These are phyloP conservation scores for Artemia franciscana DNA, from an alignment of 1,140 invertebrate species.

Conservation along the genomic window DNA sequence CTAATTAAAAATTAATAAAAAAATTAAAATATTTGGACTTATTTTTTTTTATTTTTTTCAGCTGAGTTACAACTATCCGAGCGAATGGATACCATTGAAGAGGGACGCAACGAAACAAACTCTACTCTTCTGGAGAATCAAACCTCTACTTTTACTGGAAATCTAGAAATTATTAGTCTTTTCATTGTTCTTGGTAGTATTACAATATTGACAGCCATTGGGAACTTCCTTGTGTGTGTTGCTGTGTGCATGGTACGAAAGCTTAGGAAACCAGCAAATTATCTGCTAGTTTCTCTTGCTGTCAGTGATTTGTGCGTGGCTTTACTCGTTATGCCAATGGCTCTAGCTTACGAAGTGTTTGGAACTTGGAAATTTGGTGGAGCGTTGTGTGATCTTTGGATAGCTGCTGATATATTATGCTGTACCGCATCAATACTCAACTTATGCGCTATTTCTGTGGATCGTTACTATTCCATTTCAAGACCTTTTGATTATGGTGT, in stretches of 20 bases:
- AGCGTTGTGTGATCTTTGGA: slow-evolving; percentile 45
- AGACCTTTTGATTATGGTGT: slow-evolving; percentile 71
- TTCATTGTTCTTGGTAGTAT: slow-evolving; percentile 43
- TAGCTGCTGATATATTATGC: slow-evolving; percentile 23
- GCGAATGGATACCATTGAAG: no score
- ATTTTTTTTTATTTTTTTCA: no score
- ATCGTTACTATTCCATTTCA: slow-evolving; percentile 72
- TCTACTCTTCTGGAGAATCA: no score
- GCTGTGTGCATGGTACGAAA: slow-evolving; percentile 68
- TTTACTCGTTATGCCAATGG: slow-evolving; percentile 39
- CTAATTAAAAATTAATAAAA: no score
- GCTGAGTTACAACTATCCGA: no score
- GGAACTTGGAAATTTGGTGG: slow-evolving; percentile 62
- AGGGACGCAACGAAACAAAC: no score
- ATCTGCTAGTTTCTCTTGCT: slow-evolving; percentile 69
- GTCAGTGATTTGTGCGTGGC: slow-evolving; percentile 56
- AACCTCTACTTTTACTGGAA: no score
- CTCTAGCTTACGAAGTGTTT: slow-evolving; percentile 47
- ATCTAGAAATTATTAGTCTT: no score
- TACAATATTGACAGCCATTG: slow-evolving; percentile 54
- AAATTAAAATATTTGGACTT: no score
- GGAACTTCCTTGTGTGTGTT: slow-evolving; percentile 62
- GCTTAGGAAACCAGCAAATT: slow-evolving; percentile 36
- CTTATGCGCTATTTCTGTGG: slow-evolving; percentile 72
- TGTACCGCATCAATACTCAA: slow-evolving; percentile 70